Evolutionary conservation across 1,140 invertebrate species (phyloP), one percentile per base, ranked within the genome.

Genomic region (Idris sp.): DNA sequence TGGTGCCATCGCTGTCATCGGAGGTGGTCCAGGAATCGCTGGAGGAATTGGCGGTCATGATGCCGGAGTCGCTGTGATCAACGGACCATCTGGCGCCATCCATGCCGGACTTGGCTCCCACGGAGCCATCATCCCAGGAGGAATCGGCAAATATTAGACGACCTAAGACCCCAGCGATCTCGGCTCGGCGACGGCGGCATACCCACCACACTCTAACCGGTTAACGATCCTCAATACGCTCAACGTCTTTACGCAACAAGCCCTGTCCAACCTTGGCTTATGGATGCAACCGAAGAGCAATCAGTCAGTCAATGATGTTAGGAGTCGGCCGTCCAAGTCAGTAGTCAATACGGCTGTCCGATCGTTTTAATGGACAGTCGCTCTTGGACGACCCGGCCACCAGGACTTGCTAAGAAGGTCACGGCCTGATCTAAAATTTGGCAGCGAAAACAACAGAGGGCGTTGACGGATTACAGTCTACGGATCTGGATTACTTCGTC

Each of bases 121-220:
- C 82, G 86, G 86, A 86, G 86, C 86, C 44, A 85, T 88, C 86
- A 87, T 87, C 85, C 83, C 86, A 75, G 84, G 77, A 78, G 76
- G 75, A 68, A 78, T 83, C 71, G 83, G 81, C 81, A 87, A 87
- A 75, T 87, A 83, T 80, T 87, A 87, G 83, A 84, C 82, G 84
- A 79, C 83, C 81, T 80, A 82, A 83, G 75, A 85, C 80, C 84
- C 79, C 79, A 86, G 84, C 83, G 85, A 88, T 87, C 86, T 87
- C 86, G 86, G 86, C 85, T 84, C 84, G 85, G 86, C 86, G 83
- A 87, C 86, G 86, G 86, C 85, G 86, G 84, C 86, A 84, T 56
- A 86, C 85, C 80, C 77, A 87, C 83, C 85, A 86, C 82, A 82
- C 74, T 83, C 82, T 80, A 80, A 85, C 80, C 85, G 84, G 82